Percentiles rank a stretch among this genome's conserved stretches.
Conservation (phyloP, 1,140 invertebrate genomes). For the Samia ricini region DNA sequence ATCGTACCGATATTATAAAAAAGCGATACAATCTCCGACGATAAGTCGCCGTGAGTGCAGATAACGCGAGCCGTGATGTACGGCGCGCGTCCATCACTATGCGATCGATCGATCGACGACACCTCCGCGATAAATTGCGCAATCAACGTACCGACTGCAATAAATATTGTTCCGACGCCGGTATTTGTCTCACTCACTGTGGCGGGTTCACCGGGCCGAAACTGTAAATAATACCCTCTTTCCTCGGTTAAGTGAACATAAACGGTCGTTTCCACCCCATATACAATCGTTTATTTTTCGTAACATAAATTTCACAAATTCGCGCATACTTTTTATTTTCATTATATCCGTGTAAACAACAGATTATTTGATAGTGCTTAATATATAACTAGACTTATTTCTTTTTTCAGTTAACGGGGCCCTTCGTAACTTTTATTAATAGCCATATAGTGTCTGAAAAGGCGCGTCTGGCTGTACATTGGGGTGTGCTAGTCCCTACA, state of each 20-base stretch:
- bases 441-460: no score
- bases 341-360: constrained; percentile 34
- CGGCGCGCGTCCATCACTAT: constrained; percentile 60
- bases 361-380: constrained; percentile 3
- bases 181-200: constrained; percentile 75
- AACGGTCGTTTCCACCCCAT: constrained; percentile 77
- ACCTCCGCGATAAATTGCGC: constrained; percentile 74
- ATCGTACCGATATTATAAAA: constrained; percentile 52
- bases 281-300: constrained; percentile 74
- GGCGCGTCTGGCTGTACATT: no score
- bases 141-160: constrained; percentile 72
- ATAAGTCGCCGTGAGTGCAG: constrained; percentile 71
- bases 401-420: no score
- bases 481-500: no score
- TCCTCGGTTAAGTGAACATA: constrained; percentile 77
- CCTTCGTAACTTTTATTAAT: neutral
- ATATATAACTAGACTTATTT: neutral
- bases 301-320: constrained; percentile 73
- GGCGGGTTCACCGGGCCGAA: constrained; percentile 71
- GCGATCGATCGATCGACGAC: constrained; percentile 71
- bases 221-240: constrained; percentile 77
- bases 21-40: constrained; percentile 61
- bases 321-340: constrained; percentile 45
- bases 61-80: constrained; percentile 71
- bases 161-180: constrained; percentile 70